These are phyloP conservation scores for Sphaeridia pumilis DNA, from an alignment of 2,888 invertebrate species.

Conservation along the genomic window DNA sequence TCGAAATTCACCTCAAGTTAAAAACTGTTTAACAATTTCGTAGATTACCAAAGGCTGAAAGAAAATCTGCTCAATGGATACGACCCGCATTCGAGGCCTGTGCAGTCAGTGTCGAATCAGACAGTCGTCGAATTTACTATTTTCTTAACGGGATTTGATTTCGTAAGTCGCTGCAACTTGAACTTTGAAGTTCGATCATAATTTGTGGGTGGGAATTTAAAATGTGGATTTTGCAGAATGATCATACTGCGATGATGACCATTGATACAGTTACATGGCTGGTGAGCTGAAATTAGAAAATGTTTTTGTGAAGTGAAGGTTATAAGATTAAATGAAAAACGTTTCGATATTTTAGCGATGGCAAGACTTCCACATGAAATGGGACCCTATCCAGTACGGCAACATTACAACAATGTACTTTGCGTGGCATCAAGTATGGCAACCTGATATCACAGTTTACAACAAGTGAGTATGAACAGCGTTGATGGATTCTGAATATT, in stretches of 20 bases:
- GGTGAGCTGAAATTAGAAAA: constrained; percentile 43
- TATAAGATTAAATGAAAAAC: too few species aligned
- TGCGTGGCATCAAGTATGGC: constrained; percentile 63
- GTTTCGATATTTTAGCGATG: constrained; percentile 47
- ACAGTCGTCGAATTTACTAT: constrained; percentile 26
- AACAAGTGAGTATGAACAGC: constrained; percentile 42
- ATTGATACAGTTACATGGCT: constrained; percentile 51
- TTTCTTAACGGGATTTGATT: constrained; percentile 29
- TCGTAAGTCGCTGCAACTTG: constrained; percentile 20
- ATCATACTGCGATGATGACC: constrained; percentile 50
- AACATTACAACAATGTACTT: constrained; percentile 51
- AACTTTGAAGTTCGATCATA: not conserved
- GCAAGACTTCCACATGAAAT: constrained; percentile 58
- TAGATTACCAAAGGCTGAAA: constrained; percentile 28
- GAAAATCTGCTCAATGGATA: constrained; percentile 25
- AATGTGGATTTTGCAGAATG: constrained; percentile 43
- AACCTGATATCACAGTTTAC: constrained; percentile 60
- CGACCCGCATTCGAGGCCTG: constrained; percentile 27
- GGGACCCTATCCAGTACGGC: constrained; percentile 58
- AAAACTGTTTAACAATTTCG: too few species aligned
- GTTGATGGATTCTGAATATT: not conserved
- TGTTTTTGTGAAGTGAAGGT: too few species aligned
- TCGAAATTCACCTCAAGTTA: too few species aligned
- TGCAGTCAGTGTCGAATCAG: constrained; percentile 25
- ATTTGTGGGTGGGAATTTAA: not conserved